Evolutionary conservation across 2,113 vertebrate genomes (phyloP), one percentile per base, ranked within the genome.

Genomic region (Physeter macrocephalus): DNA sequence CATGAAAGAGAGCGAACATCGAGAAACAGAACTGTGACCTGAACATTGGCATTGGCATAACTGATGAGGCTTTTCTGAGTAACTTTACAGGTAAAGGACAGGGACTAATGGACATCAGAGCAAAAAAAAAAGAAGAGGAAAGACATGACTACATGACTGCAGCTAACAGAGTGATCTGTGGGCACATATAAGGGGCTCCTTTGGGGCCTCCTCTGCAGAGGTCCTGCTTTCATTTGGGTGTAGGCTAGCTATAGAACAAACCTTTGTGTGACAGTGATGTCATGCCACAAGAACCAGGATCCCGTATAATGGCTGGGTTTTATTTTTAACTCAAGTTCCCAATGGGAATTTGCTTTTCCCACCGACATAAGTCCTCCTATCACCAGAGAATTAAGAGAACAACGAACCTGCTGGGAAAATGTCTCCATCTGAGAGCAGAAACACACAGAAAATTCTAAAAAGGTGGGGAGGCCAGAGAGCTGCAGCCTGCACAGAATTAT

Each of bases 271-370:
- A 59, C 8, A 4, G 43, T 36, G 27, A 93, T 78, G 36, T 80
- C 74, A 69, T 14, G 41, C 8, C 2, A 43, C 7, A 72, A 72
- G 52, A 54, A 62, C 21, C 13, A 62, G 2, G 29, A 77, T 23
- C 39, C 29, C 88, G 1, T 23, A 49, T 82, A 88, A 94, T 36
- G 15, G 36, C 13, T 62, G n/a, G 5, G 43, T 12, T 67, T 90
- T 78, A 89, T 83, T 86, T 95, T 95, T 90, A 95, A n/a, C 72
- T 85, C 46, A 72, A 27, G 31, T n/a, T 80, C 34, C 34, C 46
- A 74, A 57, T 0, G 46, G 17, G 17, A 74, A 85, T 95, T 85
- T 92, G 36, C 31, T 92, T 62, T 66, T 83, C 29, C 81, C 61
- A 93, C 29, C 52, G 85, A 92, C 95, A 54, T 64, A 59, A 92